Conservation (phyloP, 2,113 vertebrate species). For the Halichoerus grypus region DNA sequence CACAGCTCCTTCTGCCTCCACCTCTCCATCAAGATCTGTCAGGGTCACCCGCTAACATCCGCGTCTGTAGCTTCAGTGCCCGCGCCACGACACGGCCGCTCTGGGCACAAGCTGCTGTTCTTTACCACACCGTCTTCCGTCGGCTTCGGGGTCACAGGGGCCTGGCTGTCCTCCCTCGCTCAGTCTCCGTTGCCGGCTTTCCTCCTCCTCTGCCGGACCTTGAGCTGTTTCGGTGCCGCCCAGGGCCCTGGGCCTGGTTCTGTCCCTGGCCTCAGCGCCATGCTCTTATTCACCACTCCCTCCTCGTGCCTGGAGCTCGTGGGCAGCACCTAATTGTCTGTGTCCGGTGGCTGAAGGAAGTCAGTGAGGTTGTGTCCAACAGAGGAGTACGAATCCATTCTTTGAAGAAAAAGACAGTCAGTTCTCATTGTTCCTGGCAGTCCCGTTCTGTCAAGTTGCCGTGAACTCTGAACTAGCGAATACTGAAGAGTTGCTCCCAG, state of each 20-base stretch:
- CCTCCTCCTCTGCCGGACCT: background rate
- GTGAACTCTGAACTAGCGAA: too few species aligned
- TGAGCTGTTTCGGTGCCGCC: background rate
- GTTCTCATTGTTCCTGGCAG: background rate
- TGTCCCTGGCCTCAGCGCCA: background rate
- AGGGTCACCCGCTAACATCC: background rate
- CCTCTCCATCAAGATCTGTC: background rate
- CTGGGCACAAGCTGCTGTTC: background rate
- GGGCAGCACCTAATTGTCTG: rapidly evolving
- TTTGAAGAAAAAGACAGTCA: background rate
- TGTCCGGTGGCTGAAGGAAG: background rate
- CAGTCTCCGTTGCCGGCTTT: background rate
- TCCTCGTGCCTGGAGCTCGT: background rate
- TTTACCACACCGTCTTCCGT: background rate
- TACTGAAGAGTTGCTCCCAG: too few species aligned
- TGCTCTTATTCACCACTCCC: background rate
- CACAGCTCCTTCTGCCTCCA: background rate
- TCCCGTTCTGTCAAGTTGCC: background rate
- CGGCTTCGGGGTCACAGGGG: background rate
- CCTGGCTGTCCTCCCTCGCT: background rate
- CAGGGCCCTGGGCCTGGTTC: background rate
- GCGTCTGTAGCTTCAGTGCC: background rate
- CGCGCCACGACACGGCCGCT: rapidly evolving
- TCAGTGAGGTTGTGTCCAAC: background rate
- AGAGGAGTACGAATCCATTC: background rate